Conservation (phyloP, 2,888 invertebrate genomes). For the Euplagia quadripunctaria region DNA sequence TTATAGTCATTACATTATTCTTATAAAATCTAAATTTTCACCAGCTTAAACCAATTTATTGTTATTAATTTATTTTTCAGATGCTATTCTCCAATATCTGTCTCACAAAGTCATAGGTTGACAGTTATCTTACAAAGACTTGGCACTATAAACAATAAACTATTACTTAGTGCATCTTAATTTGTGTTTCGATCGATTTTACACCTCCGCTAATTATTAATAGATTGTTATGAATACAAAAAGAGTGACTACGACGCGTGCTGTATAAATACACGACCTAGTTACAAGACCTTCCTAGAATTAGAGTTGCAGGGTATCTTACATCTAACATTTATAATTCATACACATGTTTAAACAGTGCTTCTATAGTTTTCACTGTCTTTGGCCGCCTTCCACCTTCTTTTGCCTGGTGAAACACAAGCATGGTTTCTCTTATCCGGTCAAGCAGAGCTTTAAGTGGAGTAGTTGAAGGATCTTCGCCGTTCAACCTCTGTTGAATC, state of each 20-base stretch:
- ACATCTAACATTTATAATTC: background rate
- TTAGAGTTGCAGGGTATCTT: background rate
- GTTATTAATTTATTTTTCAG: background rate
- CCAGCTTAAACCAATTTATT: background rate
- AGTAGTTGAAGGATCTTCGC: background rate
- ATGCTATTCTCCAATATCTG: background rate
- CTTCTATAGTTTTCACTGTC: slow-evolving; percentile 1
- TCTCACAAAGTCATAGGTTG: background rate
- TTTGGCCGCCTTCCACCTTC: slow-evolving; percentile 4
- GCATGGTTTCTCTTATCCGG: slow-evolving; percentile 8
- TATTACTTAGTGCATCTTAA: background rate
- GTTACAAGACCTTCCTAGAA: background rate
- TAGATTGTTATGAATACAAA: background rate
- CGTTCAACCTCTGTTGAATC: background rate
- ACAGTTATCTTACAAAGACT: background rate
- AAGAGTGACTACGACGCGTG: background rate
- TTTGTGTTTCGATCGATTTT: background rate
- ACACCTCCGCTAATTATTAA: background rate
- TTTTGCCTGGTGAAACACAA: background rate
- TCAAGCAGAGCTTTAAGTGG: slow-evolving; percentile 4
- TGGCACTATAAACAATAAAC: background rate
- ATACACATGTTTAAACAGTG: background rate
- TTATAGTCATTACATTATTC: too few relatives aligned
- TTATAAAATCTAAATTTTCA: background rate
- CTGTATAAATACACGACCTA: background rate